Evolutionary conservation across 2,113 vertebrate species (phyloP), one percentile per base, ranked within the genome.

Genomic region (Myotis yumanensis): DNA sequence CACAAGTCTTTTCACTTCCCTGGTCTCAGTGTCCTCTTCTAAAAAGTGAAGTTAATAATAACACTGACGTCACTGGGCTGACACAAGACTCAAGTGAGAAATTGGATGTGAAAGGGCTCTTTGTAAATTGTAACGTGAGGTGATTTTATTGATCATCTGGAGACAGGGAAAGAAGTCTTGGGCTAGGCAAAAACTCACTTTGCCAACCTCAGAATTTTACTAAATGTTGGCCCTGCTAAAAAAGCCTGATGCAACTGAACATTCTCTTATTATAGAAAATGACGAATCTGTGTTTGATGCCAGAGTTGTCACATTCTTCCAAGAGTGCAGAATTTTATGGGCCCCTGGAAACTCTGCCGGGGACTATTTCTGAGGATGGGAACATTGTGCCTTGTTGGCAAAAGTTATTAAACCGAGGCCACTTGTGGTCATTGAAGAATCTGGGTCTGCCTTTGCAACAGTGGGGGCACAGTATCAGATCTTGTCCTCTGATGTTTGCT

Each of bases 261-360:
- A 71, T 92, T 97, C 73, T 96, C 96, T 96, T 95, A 96, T 95
- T 96, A 95, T 97, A 97, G 97, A 95, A 97, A 95, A 97, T 97
- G 95, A 97, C 80, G 66, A 95, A 92, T 94, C 46, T 79, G 69
- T 81, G 30, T 85, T 86, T 89, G 75, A 35, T 94, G 96, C 94
- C 97, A 97, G 94, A 85, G 80, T 69, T 95, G 94, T 95, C 96
- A 88, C 90, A 91, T 96, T 95, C 89, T 94, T 95, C 92, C 92
- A 94, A 96, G 96, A 97, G 95, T 43, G 82, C 83, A 97, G 95
- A 94, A 89, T 96, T 97, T 97, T 97, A 96, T 95, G 95, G 85
- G 95, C 93, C 95, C 90, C 94, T 96, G 95, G 92, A 96, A 96
- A 89, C 80, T 95, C 89, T 89, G 59, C 46, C 6, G 72, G 64